Conservation (phyloP, 2,113 vertebrate species). For the Neotragus pygmaeus region DNA sequence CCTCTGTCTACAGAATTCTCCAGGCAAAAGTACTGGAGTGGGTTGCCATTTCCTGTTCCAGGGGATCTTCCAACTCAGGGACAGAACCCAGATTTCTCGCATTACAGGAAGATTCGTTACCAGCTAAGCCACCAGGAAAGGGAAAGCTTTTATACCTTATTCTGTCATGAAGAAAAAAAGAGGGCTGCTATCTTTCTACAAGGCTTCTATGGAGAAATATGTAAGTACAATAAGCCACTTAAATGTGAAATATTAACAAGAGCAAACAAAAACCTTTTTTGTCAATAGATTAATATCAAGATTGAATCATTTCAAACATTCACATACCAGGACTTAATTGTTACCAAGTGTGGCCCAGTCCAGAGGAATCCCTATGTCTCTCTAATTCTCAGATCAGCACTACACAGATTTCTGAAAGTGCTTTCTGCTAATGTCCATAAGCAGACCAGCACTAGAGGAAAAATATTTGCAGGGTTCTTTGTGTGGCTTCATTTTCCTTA, state of each 20-base stretch:
- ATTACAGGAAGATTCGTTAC: background rate
- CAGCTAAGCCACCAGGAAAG: background rate
- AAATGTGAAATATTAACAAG: background rate
- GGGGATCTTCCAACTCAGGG: background rate
- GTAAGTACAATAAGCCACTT: background rate
- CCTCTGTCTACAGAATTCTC: background rate
- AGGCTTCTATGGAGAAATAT: background rate
- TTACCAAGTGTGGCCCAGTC: background rate
- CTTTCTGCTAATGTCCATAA: background rate
- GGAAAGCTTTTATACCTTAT: background rate
- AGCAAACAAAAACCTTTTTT: background rate
- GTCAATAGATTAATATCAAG: slow-evolving; percentile 24
- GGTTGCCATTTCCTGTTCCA: background rate
- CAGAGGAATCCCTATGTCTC: slow-evolving; percentile 1
- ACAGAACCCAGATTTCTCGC: background rate
- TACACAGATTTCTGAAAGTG: background rate
- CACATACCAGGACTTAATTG: background rate
- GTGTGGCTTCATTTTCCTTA: background rate
- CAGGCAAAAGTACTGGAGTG: background rate
- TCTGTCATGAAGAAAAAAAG: background rate
- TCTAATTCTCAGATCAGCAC: background rate
- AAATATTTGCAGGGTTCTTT: background rate
- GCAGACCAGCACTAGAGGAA: background rate
- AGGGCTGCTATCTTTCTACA: background rate
- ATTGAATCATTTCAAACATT: slow-evolving; percentile 14